Base-by-base conservation (phyloP, 2,797 vertebrate genomes). In the Aphelocoma californica region DNA sequence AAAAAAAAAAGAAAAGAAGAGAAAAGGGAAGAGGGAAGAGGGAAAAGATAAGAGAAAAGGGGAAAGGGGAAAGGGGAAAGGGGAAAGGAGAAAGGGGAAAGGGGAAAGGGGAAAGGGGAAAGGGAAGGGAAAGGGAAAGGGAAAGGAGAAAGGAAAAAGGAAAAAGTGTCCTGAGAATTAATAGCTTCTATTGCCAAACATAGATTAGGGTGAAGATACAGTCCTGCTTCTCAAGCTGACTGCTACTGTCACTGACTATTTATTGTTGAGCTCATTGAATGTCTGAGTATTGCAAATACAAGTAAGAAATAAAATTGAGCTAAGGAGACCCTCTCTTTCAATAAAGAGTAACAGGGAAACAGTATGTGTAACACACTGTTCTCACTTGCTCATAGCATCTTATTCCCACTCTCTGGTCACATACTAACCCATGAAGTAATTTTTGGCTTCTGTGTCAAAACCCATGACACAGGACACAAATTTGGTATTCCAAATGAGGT, bases 131-230 rank as follows among this genome's bases (percentile, higher is more conserved):
- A 17, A 17, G 12, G 11, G 34, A 34, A 42, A 42, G 16, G 40
- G 15, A 14, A 28, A 7, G 5, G 3, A 11, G 13, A 25, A 57
- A 24, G 92, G 90, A 94, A 17, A 20, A 12, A 12, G 38, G 12
- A 38, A 38, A 38, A 75, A 26, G 25, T 90, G 31, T 87, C 48
- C 72, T 66, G 72, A 94, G 77, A 97, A 95, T 13, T 77, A 91
- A 86, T 51, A 89, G 12, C 94, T 96, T 92, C 78, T 92, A 79
- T 38, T 74, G 78, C 54, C 88, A 95, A 95, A 92, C 65, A 73
- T 53, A 86, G 53, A 86, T 93, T 81, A 91, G 47, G 86, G 86
- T 75, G 78, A 83, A 65, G 74, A 95, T 36, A 82, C 4, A 81
- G 78, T 56, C 60, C 74, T 90, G 77, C 47, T 92, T 86, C 51